phyloP scores from a whole-genome alignment of 2,113 vertebrate species.

The Pteruthius melanotis region DNA sequence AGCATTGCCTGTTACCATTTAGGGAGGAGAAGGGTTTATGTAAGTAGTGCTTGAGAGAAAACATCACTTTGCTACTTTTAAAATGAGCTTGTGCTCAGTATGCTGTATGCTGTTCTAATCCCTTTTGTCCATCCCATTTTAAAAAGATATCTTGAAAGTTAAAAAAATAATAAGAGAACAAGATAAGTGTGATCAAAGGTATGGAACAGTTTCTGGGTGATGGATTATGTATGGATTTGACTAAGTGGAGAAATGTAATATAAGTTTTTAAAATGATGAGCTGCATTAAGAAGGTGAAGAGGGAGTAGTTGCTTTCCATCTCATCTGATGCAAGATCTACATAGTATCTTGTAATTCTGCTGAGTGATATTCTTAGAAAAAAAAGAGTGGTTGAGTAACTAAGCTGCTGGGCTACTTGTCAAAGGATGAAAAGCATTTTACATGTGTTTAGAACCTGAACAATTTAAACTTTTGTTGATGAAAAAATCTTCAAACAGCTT shows the following conservation, averaged over 20 bases:
- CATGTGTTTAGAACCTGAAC: background rate
- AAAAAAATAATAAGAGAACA: background rate
- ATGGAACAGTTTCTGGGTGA: background rate
- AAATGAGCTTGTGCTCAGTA: background rate
- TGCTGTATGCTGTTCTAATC: background rate
- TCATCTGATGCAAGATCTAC: background rate
- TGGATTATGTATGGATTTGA: background rate
- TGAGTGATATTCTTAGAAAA: background rate
- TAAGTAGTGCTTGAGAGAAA: background rate
- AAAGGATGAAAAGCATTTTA: background rate
- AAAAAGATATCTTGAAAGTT: background rate
- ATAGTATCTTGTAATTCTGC: background rate
- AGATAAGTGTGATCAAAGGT: background rate
- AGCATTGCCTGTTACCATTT: background rate
- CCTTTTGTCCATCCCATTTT: background rate
- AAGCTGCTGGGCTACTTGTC: background rate
- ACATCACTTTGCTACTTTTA: background rate
- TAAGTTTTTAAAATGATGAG: background rate
- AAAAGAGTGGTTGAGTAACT: background rate
- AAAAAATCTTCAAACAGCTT: background rate
- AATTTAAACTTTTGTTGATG: background rate
- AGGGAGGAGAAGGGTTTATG: background rate
- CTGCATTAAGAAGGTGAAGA: background rate
- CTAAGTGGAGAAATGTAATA: background rate
- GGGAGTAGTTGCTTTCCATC: background rate